Conservation (phyloP, 2,113 vertebrate species). For the Hippocampus zosterae region DNA sequence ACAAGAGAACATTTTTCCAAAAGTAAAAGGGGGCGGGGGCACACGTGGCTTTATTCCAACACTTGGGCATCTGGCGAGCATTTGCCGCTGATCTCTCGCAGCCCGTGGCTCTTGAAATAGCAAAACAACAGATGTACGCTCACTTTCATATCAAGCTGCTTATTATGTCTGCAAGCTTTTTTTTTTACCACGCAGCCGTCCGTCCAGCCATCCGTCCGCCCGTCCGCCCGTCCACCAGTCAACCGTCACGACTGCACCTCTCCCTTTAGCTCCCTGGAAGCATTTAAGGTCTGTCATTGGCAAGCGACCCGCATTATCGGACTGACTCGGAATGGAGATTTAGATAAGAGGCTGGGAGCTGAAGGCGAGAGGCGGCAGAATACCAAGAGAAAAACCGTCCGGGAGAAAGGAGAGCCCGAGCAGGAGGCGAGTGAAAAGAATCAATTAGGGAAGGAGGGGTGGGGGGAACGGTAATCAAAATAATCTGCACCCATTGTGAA, state of each 20-base stretch:
- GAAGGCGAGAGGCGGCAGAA: slow-evolving; percentile 45
- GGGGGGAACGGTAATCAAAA: not conserved
- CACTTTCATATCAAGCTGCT: slow-evolving; percentile 46
- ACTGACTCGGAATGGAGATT: slow-evolving; percentile 61
- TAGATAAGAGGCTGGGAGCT: slow-evolving; percentile 68
- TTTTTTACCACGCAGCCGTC: not conserved
- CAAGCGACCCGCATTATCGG: slow-evolving; percentile 69
- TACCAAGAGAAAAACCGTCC: slow-evolving; percentile 6
- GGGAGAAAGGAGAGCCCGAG: not conserved
- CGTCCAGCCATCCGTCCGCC: slow-evolving; percentile 16
- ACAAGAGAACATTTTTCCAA: not conserved
- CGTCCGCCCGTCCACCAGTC: slow-evolving; percentile 30
- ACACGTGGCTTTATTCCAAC: slow-evolving; percentile 20
- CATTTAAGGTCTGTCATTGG: slow-evolving; percentile 67
- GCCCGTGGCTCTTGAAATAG: slow-evolving; percentile 50
- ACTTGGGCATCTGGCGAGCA: slow-evolving; percentile 27
- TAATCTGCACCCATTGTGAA: not conserved
- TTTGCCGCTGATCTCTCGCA: slow-evolving; percentile 45
- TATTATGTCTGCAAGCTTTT: slow-evolving; percentile 45
- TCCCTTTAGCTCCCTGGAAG: slow-evolving; percentile 46
- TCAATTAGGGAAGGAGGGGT: not conserved
- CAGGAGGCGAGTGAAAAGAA: not conserved
- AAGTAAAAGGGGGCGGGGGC: slow-evolving; percentile 6
- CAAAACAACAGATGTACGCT: slow-evolving; percentile 42
- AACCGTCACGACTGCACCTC: slow-evolving; percentile 7